Conservation (phyloP, 2,888 invertebrate species). For the Pyralis farinalis region DNA sequence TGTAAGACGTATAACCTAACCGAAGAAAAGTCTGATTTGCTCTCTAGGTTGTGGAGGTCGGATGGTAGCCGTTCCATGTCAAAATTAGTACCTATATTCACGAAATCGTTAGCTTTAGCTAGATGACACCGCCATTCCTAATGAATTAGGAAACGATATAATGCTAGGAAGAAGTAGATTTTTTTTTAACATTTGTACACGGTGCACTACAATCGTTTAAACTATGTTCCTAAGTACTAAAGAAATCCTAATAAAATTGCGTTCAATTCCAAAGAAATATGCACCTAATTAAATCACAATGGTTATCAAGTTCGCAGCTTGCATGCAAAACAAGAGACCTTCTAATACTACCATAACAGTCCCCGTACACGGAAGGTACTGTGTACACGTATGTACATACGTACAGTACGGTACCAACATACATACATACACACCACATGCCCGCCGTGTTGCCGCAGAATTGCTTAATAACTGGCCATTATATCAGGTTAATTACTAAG, state of each 20-base stretch:
- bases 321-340: not conserved
- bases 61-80: too few species aligned
- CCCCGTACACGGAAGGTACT: not conserved
- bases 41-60: too few species aligned
- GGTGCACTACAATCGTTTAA: too few species aligned
- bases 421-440: conserved; percentile 42
- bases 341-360: not conserved
- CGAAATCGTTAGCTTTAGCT: too few species aligned
- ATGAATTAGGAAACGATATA: too few species aligned
- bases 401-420: not conserved
- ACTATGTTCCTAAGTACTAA: too few species aligned
- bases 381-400: not conserved
- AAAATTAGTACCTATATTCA: too few species aligned
- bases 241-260: not conserved
- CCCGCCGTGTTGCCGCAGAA: conserved; percentile 53
- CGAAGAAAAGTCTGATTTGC: too few species aligned
- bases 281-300: not conserved
- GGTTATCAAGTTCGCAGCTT: not conserved
- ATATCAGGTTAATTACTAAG: conserved; percentile 63
- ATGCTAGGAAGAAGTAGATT: too few species aligned
- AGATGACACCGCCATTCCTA: too few species aligned
- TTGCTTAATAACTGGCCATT: conserved; percentile 71
- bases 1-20: too few species aligned
- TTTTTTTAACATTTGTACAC: too few species aligned
- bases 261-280: not conserved